Evolutionary conservation across 2,888 invertebrate species (phyloP).

Genomic region (Orthonevra nobilis): DNA sequence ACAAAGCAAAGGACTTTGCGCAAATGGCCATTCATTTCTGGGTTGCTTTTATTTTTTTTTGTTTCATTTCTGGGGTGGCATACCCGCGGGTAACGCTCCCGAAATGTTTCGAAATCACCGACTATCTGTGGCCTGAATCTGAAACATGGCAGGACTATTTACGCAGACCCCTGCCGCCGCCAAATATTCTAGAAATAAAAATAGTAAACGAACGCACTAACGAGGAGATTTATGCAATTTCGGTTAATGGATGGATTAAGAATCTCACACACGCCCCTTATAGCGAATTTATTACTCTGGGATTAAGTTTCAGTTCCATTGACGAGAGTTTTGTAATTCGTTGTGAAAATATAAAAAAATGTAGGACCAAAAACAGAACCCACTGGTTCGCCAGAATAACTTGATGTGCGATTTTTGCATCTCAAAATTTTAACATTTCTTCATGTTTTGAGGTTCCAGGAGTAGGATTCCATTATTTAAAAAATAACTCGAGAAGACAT

Average conservation of each 20-base stretch:
- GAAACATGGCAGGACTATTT: constrained; percentile 49
- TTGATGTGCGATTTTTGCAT: no score
- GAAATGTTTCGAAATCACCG: constrained; percentile 37
- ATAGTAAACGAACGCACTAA: constrained; percentile 34
- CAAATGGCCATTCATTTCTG: no score
- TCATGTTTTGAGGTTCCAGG: no score
- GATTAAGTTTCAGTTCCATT: no score
- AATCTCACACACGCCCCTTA: constrained; percentile 54
- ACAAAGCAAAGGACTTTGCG: constrained; percentile 48
- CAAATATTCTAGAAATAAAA: no score
- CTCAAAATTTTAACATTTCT: no score
- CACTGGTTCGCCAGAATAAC: no score
- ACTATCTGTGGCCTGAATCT: constrained; percentile 59
- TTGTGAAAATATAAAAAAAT: no score
- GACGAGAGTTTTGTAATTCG: no score
- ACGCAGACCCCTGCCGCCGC: constrained; percentile 13
- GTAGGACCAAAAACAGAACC: constrained; percentile 50
- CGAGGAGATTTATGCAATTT: constrained; percentile 56
- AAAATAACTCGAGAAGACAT: no score
- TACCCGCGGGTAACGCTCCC: constrained; percentile 32
- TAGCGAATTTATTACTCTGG: no score
- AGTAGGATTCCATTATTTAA: no score
- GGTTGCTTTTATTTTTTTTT: constrained; percentile 17
- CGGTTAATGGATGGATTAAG: constrained; percentile 53
- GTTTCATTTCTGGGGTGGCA: constrained; percentile 1